A percentile compares a stretch with the other conserved stretches of the same genome.
These are phyloP conservation scores for Euspilapteryx auroguttella DNA, from an alignment of 2,888 invertebrate species.

Conservation along the genomic window DNA sequence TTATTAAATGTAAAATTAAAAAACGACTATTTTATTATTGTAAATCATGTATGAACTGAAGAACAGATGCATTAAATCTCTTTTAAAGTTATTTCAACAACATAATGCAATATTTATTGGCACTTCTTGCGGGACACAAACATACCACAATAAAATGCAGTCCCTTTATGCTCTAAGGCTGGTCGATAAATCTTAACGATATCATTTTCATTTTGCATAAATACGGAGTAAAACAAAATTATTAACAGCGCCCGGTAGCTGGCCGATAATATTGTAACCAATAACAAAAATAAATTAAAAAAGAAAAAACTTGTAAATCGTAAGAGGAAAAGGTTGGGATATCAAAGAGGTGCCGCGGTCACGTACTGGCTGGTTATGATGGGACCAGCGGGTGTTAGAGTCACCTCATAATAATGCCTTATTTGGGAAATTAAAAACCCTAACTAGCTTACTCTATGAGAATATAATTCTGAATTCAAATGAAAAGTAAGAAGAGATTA, in stretches of 20 bases:
- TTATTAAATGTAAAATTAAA: no score
- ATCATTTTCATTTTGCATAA: constrained; percentile 57
- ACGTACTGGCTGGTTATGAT: constrained; percentile 52
- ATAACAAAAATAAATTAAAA: constrained; percentile 43
- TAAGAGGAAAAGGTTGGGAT: constrained; percentile 36
- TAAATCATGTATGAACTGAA: no score
- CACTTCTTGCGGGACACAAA: no score
- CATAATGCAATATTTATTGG: no score
- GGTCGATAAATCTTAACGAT: constrained; percentile 47
- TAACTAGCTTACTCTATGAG: no score
- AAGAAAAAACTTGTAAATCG: constrained; percentile 32
- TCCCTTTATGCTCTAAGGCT: no score
- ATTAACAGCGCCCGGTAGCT: constrained; percentile 53
- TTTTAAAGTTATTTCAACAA: no score
- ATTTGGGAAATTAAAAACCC: constrained; percentile 43
- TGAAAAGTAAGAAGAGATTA: no score
- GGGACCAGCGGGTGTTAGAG: constrained; percentile 38
- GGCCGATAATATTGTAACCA: constrained; percentile 52
- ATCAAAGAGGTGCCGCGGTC: constrained; percentile 52
- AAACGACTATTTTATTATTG: no score
- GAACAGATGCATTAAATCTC: no score
- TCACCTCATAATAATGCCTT: no score
- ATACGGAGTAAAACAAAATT: constrained; percentile 55
- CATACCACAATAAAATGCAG: constrained; percentile 22
- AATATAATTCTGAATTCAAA: no score